Evolutionary conservation across 53 echinoderm and acorn worm species (phyloP), one percentile per base, ranked within the genome.

Genomic region (Crossaster papposus): DNA sequence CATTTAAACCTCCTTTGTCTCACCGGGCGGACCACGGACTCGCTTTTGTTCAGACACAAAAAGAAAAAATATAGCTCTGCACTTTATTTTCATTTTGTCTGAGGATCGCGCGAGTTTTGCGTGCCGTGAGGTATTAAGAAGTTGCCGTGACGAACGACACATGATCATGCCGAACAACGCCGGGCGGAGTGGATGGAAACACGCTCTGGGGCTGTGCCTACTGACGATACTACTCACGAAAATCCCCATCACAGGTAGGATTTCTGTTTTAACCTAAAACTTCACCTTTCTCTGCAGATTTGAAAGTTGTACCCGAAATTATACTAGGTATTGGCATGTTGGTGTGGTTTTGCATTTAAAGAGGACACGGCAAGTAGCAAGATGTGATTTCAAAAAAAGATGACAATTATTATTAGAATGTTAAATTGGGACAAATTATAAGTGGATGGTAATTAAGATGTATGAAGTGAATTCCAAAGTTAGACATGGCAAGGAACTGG

Each of bases 131-230:
- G 75, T 36, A n/a, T n/a, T n/a, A 74, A 74, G 75, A 35, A 35
- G 75, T 74, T 74, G 36, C 75, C 75, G 22, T 14, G 75, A 33
- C 75, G 75, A 74, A 68, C 30, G 28, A 36, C 32, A 36, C 36
- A 35, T 12, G 75, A 74, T 33, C 34, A 74, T 74, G 75, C 35
- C 75, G 75, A 33, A 14, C 36, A 36, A 36, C 33, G 31, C 75
- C 6, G 36, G 8, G 34, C 31, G 36, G 12, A 74, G 12, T 36
- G 36, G 33, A 74, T 28, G 75, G 75, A 74, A 32, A 33, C 4
- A 35, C 50, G 6, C 78, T 50, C 51, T 28, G 22, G 28, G 78
- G 51, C 51, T 78, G 50, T 30, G 78, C 11, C 2, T 51, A 44
- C 78, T 78, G 26, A 51, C 51, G 78, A 44, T 78, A 7, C 51